Base-by-base conservation (phyloP, 2,888 invertebrate species). In the Hydraecia micacea region DNA sequence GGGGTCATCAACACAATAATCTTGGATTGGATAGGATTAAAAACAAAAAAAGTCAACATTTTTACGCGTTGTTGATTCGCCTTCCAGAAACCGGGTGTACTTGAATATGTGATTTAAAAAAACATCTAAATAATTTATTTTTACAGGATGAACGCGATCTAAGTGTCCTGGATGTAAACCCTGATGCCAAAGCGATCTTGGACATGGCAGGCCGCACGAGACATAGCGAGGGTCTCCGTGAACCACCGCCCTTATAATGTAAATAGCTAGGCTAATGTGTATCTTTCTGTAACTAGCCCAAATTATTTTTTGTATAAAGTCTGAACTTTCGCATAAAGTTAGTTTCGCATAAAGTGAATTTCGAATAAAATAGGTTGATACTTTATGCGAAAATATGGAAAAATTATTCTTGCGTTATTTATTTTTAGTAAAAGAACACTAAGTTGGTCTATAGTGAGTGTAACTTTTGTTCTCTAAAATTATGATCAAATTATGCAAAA, bases 181-280 rank as follows among this genome's bases (percentile, higher is more conserved):
- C 98, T 0, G 98, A 98, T 88, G 98, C 98, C 28, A 98, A 98
- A 91, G 98, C 98, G 0, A 97, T 99, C 92, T 94, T 99, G 69
- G 98, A 99, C 90, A 97, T 99, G 96, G 97, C 98, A 2, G 99
- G 99, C 2, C 97, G 97, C 87, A 97, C 97, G 80, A 97, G 98
- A 89, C 98, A 98, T 94, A 99, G 99, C 91, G 99, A 99, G 67
- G 99, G 99, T 0, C 94, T 98, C n/a, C 96, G 98, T 80, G 98
- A 98, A 81, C 95, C 94, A 0, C 94, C 94, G 55, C 94, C 95
- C 0, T 92, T 95, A 91, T 95, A 95, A 94, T 91, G 77, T 73
- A 79, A 71, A 80, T 68, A 80, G 39, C 25, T 77, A 78, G 69
- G 18, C 18, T 72, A 67, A 60, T 55, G 0, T 67, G 5, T 52